These are phyloP conservation scores for Pituophis catenifer DNA, from an alignment of 2,113 vertebrate genomes.

Conservation along the genomic window DNA sequence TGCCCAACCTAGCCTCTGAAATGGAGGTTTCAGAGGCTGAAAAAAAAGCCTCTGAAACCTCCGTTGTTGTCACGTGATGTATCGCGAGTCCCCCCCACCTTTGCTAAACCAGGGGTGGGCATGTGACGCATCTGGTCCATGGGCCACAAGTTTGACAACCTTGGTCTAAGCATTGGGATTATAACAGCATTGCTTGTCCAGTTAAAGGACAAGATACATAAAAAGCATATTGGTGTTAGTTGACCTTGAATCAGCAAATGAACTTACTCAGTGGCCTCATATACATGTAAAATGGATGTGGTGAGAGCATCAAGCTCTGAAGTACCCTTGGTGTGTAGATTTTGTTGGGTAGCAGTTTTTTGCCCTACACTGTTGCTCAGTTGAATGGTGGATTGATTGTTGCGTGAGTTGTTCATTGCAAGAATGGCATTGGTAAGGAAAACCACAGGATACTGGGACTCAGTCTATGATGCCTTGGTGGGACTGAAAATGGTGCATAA, in stretches of 20 bases:
- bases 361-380: not conserved
- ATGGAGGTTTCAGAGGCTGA: too few species aligned
- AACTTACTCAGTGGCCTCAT: not conserved
- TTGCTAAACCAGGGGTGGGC: too few species aligned
- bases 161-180: not conserved
- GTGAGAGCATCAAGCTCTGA: not conserved
- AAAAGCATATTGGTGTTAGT: not conserved
- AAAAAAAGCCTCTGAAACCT: too few species aligned
- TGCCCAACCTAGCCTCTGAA: too few species aligned
- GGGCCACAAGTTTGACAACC: too few species aligned
- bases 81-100: too few species aligned
- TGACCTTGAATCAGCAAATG: not conserved
- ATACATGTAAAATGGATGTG: not conserved
- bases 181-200: not conserved
- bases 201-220: not conserved
- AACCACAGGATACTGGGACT: not conserved
- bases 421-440: not conserved
- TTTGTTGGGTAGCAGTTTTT: not conserved
- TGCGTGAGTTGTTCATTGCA: not conserved
- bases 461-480: not conserved
- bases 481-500: not conserved
- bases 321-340: not conserved
- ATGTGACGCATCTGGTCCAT: too few species aligned
- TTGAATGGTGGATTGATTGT: not conserved
- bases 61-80: too few species aligned